A percentile compares a stretch with the other conserved stretches of the same genome.
Evolutionary conservation across 2,113 vertebrate genomes (phyloP).

Genomic region (Microcebus ravelobensis): DNA sequence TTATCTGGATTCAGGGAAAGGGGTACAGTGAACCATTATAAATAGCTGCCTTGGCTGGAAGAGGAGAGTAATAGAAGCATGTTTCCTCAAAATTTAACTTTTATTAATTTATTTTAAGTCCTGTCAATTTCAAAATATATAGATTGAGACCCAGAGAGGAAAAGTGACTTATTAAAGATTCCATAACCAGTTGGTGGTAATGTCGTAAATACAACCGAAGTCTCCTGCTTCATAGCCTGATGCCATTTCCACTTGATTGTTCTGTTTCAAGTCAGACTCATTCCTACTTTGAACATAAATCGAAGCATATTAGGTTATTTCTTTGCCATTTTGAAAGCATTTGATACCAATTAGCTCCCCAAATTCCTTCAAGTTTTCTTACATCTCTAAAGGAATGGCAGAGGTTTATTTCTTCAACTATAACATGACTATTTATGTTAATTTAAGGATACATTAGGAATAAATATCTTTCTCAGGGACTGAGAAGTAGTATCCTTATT

Average conservation of each 20-base stretch:
- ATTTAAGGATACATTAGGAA: background rate
- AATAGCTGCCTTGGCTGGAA: background rate
- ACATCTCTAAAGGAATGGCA: background rate
- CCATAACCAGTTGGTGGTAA: background rate
- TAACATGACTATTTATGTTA: background rate
- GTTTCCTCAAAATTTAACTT: background rate
- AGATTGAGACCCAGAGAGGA: background rate
- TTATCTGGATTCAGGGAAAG: background rate
- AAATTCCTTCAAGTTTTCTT: background rate
- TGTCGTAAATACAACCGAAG: background rate
- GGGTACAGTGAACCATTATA: background rate
- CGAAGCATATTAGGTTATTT: background rate
- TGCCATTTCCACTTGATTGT: background rate
- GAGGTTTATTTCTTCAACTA: background rate
- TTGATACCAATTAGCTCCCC: background rate
- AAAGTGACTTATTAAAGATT: background rate
- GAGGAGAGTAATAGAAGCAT: background rate
- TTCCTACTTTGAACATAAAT: constrained; percentile 1
- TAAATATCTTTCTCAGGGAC: background rate
- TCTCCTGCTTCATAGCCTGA: background rate
- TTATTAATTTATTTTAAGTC: background rate
- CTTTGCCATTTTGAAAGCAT: background rate
- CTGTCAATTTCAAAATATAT: background rate
- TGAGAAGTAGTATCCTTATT: background rate
- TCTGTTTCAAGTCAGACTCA: background rate